Percentiles rank a stretch among this genome's conserved stretches.
Conservation (phyloP, 2,113 vertebrate species). For the Saimiri boliviensis region DNA sequence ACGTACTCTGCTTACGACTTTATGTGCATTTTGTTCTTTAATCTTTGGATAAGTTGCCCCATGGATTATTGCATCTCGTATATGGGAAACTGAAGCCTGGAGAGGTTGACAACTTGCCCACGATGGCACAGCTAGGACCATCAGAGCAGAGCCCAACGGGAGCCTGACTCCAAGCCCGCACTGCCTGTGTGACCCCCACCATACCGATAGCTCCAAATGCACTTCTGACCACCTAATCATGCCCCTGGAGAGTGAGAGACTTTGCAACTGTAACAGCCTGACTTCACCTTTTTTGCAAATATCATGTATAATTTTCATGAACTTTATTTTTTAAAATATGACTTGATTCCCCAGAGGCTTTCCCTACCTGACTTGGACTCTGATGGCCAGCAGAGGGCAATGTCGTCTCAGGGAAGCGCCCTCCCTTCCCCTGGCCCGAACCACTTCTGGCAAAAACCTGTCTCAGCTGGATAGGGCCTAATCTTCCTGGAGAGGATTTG, state of each 20-base stretch:
- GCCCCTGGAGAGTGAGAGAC: neutral
- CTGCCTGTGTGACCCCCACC: rapidly evolving
- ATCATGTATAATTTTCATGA: neutral
- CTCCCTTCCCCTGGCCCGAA: too few species aligned
- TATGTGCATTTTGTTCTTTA: neutral
- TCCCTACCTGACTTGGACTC: neutral
- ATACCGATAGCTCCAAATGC: neutral
- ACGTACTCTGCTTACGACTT: rapidly evolving
- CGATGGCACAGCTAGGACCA: neutral
- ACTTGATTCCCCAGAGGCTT: neutral
- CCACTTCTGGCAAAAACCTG: neutral
- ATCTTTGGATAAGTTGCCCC: neutral
- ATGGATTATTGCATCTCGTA: neutral
- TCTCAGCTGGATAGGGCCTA: neutral
- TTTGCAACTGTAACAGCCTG: neutral
- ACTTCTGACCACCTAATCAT: neutral
- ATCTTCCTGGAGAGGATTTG: neutral
- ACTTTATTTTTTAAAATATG: neutral
- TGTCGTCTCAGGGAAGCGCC: rapidly evolving
- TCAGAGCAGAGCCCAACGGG: neutral
- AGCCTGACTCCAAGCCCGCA: too few species aligned
- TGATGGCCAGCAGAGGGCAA: slow-evolving; percentile 45
- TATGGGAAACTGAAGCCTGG: neutral
- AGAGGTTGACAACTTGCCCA: rapidly evolving
- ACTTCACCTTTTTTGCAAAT: neutral